Percentiles rank a stretch among this genome's conserved stretches.
Evolutionary conservation across 2,888 invertebrate genomes (phyloP).

Genomic region (Anarsia innoxiella): DNA sequence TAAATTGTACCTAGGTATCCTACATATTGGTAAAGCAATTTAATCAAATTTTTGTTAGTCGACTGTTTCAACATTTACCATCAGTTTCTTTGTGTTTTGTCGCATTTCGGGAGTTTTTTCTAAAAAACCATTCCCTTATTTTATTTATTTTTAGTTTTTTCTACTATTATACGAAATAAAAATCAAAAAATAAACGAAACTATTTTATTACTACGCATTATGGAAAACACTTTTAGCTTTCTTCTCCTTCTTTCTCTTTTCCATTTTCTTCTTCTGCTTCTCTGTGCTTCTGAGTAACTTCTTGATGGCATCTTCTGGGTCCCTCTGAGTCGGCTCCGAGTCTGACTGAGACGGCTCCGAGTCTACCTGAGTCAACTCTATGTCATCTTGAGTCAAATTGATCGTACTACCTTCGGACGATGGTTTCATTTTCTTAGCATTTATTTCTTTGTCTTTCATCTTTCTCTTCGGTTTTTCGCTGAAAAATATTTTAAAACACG

Average conservation of each 20-base stretch:
- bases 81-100: no score
- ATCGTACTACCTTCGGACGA: conserved; percentile 44
- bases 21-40: no score
- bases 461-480: conserved; percentile 39
- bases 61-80: no score
- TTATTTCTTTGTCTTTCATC: conserved; percentile 17
- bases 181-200: neutral
- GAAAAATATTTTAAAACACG: conserved; percentile 16
- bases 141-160: no score
- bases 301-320: conserved; percentile 44
- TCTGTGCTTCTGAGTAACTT: conserved; percentile 61
- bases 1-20: no score
- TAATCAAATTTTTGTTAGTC: no score
- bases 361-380: no score
- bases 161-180: no score
- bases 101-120: no score
- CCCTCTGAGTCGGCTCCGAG: no score
- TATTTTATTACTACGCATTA: conserved; percentile 48
- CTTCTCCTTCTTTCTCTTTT: conserved; percentile 53
- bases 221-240: conserved; percentile 62
- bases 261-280: conserved; percentile 52
- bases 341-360: no score
- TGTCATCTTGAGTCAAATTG: conserved; percentile 17
- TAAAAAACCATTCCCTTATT: no score
- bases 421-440: conserved; percentile 40